phyloP scores from a whole-genome alignment of 2,797 vertebrate genomes.

The Characodon lateralis region DNA sequence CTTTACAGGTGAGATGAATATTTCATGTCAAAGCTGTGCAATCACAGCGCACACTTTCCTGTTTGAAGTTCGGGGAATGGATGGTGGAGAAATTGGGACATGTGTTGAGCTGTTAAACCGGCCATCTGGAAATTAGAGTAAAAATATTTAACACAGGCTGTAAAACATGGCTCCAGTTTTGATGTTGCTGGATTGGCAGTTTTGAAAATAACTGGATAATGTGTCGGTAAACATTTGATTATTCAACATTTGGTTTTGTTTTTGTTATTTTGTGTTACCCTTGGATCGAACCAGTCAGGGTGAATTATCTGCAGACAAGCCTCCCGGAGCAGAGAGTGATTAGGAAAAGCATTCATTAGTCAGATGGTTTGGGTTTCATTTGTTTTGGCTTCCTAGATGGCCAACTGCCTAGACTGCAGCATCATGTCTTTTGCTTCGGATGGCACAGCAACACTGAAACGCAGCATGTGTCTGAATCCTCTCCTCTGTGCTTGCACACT shows the following conservation, averaged over 20 bases:
- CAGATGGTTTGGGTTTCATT: conserved; percentile 67
- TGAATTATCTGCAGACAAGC: conserved; percentile 58
- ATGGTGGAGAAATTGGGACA: conserved; percentile 73
- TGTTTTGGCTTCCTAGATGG: conserved; percentile 72
- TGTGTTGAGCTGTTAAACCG: conserved; percentile 72
- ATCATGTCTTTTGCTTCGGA: conserved; percentile 72
- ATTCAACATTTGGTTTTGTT: conserved; percentile 34
- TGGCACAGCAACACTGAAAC: conserved; percentile 68
- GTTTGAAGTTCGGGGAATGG: conserved; percentile 79
- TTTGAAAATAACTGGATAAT: conserved; percentile 46
- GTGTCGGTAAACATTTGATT: conserved; percentile 40
- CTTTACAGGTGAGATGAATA: conserved; percentile 83
- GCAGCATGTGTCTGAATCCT: conserved; percentile 73
- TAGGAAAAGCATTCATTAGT: conserved; percentile 68
- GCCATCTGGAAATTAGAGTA: conserved; percentile 75
- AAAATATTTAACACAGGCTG: conserved; percentile 52
- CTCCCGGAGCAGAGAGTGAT: conserved; percentile 58
- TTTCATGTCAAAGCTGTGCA: conserved; percentile 84
- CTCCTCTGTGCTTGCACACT: conserved; percentile 62
- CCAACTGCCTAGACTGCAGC: conserved; percentile 73
- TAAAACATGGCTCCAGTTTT: conserved; percentile 32
- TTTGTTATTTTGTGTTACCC: conserved; percentile 19
- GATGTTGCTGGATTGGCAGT: conserved; percentile 27
- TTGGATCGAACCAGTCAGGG: conserved; percentile 51
- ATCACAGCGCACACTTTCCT: conserved; percentile 69